A percentile compares a stretch with the other conserved stretches of the same genome.
Evolutionary conservation across 2,113 vertebrate genomes (phyloP).

Genomic region (Pongo abelii): DNA sequence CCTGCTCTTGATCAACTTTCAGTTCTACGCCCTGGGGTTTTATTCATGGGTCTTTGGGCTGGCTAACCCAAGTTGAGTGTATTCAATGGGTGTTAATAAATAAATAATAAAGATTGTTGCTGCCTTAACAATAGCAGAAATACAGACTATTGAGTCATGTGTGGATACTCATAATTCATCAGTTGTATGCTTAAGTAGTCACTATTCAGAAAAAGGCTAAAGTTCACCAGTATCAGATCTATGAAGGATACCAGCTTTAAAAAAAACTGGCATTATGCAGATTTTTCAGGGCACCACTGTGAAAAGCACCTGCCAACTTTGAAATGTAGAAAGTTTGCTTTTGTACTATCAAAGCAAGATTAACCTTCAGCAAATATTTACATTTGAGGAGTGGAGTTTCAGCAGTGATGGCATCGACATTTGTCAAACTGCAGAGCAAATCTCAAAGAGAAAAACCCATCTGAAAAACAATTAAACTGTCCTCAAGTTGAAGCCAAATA

Average conservation of each 20-base stretch:
- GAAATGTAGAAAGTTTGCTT: conserved; percentile 50
- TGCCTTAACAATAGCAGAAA: background rate
- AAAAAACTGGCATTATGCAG: background rate
- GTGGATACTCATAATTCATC: background rate
- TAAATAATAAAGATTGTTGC: background rate
- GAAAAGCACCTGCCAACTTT: conserved; percentile 31
- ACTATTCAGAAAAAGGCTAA: conserved; percentile 46
- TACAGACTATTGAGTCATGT: background rate
- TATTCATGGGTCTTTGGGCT: background rate
- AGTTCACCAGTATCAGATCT: background rate
- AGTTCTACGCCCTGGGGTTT: background rate
- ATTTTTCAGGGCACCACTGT: background rate
- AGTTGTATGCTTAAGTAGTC: background rate
- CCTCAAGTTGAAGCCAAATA: background rate
- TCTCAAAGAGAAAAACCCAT: conserved; percentile 9
- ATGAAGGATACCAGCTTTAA: background rate
- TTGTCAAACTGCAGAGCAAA: conserved; percentile 40
- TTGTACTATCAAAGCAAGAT: conserved; percentile 42
- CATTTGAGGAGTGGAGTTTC: conserved; percentile 72
- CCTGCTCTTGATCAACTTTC: background rate
- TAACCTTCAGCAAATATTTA: conserved; percentile 79
- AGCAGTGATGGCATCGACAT: background rate
- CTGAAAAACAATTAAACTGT: conserved; percentile 44
- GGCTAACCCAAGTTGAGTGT: background rate
- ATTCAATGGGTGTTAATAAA: background rate